Conservation (phyloP, 2,797 vertebrate species). For the Salarias fasciatus region DNA sequence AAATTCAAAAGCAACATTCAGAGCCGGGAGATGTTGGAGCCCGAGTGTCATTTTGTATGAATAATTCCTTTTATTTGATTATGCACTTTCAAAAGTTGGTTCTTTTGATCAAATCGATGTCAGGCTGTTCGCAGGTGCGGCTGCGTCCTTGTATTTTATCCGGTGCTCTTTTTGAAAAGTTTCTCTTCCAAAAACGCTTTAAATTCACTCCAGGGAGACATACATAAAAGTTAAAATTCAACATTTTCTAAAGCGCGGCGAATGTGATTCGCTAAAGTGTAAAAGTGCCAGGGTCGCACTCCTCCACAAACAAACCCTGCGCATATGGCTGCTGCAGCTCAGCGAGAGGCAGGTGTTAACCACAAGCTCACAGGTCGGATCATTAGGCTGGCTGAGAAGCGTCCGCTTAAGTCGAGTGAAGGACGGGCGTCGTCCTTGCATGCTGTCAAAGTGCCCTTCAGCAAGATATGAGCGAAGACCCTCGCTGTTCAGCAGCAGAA, state of each 20-base stretch:
- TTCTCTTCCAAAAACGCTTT: conserved; percentile 43
- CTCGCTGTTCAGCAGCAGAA: not conserved
- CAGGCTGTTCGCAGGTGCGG: conserved; percentile 62
- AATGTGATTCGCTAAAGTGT: conserved; percentile 13
- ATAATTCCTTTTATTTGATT: conserved; percentile 81
- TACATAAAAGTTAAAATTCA: conserved; percentile 22
- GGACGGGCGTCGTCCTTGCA: not conserved
- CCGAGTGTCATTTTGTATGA: conserved; percentile 71
- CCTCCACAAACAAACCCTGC: not conserved
- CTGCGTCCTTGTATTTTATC: conserved; percentile 53
- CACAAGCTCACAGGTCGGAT: not conserved
- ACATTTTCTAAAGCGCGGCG: conserved; percentile 9
- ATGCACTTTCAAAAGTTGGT: conserved; percentile 69
- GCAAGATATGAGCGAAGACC: not conserved
- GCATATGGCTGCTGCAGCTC: not conserved
- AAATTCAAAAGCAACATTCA: conserved; percentile 58
- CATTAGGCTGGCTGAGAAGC: not conserved
- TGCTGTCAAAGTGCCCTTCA: not conserved
- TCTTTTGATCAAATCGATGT: conserved; percentile 72
- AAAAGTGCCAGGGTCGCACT: conserved; percentile 8
- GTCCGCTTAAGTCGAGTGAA: conserved; percentile 1
- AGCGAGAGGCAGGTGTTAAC: not conserved
- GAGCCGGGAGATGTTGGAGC: conserved; percentile 51
- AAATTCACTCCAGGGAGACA: conserved; percentile 46
- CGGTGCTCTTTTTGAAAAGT: conserved; percentile 52